Conservation (phyloP, 2,888 invertebrate species). For the Neria commutata region DNA sequence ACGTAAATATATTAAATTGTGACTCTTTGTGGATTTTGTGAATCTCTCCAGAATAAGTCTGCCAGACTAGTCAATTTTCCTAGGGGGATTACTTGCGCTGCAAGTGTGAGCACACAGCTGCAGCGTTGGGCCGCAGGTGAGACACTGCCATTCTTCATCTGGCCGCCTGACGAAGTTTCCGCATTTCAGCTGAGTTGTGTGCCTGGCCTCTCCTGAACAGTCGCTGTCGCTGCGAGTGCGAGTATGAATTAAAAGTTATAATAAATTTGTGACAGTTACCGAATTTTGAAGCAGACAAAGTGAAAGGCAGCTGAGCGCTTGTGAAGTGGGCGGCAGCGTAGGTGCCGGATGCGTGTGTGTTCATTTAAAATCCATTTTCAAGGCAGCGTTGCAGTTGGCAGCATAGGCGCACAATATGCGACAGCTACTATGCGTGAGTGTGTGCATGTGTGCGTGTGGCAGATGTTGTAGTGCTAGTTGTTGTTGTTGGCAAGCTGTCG, state of each 20-base stretch:
- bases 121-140: not conserved
- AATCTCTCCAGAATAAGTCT: too few species aligned
- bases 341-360: not conserved
- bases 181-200: slow-evolving; percentile 7
- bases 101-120: not conserved
- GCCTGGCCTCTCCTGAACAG: slow-evolving; percentile 25
- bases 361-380: not conserved
- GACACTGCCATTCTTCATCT: not conserved
- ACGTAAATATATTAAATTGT: too few species aligned
- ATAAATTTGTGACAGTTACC: slow-evolving; percentile 55
- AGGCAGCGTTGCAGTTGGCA: not conserved
- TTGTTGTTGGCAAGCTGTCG: not conserved
- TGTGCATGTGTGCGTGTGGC: not conserved
- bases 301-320: too few species aligned
- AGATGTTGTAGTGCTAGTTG: not conserved
- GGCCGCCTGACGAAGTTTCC: slow-evolving; percentile 2
- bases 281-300: slow-evolving; percentile 40
- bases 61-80: too few species aligned
- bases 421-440: not conserved
- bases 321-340: not conserved
- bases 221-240: slow-evolving; percentile 28
- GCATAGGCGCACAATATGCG: not conserved
- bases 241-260: slow-evolving; percentile 55
- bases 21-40: too few species aligned
- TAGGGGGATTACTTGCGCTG: too few species aligned